Evolutionary conservation across 2,888 invertebrate genomes (phyloP).

Genomic region (Andrena praecox): DNA sequence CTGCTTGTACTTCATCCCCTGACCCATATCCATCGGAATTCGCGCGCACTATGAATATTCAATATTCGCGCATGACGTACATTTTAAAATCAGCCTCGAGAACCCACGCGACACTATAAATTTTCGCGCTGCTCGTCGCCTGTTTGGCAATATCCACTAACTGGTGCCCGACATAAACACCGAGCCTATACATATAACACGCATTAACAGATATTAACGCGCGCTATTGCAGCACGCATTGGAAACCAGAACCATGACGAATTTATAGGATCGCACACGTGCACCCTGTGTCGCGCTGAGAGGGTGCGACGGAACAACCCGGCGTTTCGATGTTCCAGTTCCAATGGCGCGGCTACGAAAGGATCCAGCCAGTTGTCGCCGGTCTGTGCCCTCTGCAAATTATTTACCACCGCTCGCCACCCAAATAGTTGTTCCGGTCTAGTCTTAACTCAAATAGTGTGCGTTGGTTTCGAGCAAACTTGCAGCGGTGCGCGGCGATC

Average conservation of each 20-base stretch:
- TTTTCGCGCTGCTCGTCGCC: neutral
- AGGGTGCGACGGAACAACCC: conserved; percentile 58
- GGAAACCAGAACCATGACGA: conserved; percentile 77
- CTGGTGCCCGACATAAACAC: conserved; percentile 74
- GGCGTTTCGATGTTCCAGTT: conserved; percentile 58
- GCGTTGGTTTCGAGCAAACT: neutral
- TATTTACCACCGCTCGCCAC: neutral
- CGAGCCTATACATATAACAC: conserved; percentile 77
- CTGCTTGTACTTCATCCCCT: neutral
- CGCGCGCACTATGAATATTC: neutral
- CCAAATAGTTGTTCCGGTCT: neutral
- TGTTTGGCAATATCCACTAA: conserved; percentile 23
- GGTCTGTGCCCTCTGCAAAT: neutral
- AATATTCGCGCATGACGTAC: neutral
- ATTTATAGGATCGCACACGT: conserved; percentile 75
- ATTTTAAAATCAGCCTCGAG: neutral
- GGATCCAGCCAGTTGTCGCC: neutral
- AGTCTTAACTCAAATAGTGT: neutral
- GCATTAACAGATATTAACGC: conserved; percentile 78
- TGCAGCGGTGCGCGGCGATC: neutral
- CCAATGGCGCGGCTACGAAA: conserved; percentile 66
- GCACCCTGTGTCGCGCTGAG: conserved; percentile 50
- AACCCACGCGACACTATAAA: neutral
- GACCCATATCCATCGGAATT: conserved; percentile 4
- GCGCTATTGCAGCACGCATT: conserved; percentile 69